Conservation (phyloP, 1,140 invertebrate species). For the Lethocerus indicus region DNA sequence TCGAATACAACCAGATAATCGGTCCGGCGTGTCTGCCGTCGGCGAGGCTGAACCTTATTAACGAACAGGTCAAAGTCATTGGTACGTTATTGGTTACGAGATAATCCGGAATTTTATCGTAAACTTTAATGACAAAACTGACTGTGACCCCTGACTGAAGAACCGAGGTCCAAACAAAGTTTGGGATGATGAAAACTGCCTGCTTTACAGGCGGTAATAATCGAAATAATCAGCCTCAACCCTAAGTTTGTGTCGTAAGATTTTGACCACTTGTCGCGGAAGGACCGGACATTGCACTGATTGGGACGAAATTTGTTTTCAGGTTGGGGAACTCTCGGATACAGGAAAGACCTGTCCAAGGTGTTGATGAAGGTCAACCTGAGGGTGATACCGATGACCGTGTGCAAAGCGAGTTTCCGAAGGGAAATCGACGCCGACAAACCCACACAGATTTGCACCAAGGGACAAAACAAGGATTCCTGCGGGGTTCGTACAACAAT, state of each 20-base stretch:
- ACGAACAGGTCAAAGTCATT: slow-evolving; percentile 2
- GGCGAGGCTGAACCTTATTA: neutral
- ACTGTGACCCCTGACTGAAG: too few species aligned
- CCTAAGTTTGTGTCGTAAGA: too few species aligned
- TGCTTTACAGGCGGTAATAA: too few species aligned
- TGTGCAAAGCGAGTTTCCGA: neutral
- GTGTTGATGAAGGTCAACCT: neutral
- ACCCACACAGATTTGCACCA: neutral
- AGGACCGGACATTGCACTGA: too few species aligned
- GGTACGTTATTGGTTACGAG: neutral
- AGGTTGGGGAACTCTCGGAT: neutral
- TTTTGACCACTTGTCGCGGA: too few species aligned
- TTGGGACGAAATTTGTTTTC: too few species aligned
- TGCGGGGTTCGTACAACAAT: too few species aligned
- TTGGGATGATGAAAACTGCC: too few species aligned
- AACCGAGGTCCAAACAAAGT: too few species aligned
- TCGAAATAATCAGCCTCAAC: too few species aligned
- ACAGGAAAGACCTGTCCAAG: neutral
- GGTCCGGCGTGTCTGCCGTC: slow-evolving; percentile 73
- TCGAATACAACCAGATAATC: slow-evolving; percentile 57
- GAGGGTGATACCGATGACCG: neutral
- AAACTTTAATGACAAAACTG: too few species aligned
- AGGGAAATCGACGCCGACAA: neutral
- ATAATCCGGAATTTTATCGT: neutral
- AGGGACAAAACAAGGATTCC: neutral